phyloP scores from a whole-genome alignment of 1,140 invertebrate genomes.

The Physella acuta region DNA sequence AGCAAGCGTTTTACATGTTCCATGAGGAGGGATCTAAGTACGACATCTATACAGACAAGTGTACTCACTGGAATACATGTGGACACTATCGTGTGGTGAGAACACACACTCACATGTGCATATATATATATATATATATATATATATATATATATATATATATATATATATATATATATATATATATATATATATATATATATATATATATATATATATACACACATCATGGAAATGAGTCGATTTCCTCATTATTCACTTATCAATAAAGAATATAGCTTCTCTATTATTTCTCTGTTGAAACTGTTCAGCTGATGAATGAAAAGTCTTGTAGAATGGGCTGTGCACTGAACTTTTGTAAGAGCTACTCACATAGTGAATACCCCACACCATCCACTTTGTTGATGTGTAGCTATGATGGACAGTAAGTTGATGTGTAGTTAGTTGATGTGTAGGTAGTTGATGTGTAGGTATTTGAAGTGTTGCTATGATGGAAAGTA shows the following conservation, averaged over 20 bases:
- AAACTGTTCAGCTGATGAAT: background rate
- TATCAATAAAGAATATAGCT: no score
- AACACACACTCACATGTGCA: background rate
- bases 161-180: no score
- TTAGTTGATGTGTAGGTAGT: no score
- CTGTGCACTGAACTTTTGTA: background rate
- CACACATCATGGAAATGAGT: no score
- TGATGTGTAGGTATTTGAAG: background rate
- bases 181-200: no score
- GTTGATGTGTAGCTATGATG: background rate
- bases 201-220: no score
- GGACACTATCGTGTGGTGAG: background rate
- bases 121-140: background rate
- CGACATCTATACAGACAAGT: background rate
- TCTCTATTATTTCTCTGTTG: no score
- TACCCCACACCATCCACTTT: background rate
- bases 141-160: no score
- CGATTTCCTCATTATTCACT: no score
- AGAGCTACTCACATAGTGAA: background rate
- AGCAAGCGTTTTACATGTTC: background rate
- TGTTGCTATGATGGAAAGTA: background rate
- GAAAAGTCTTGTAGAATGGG: background rate
- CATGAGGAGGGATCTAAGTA: background rate
- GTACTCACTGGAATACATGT: background rate
- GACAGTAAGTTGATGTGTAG: no score